These are phyloP conservation scores for Steinernema khuongi DNA, from an alignment of 1,140 invertebrate genomes.

Conservation along the genomic window DNA sequence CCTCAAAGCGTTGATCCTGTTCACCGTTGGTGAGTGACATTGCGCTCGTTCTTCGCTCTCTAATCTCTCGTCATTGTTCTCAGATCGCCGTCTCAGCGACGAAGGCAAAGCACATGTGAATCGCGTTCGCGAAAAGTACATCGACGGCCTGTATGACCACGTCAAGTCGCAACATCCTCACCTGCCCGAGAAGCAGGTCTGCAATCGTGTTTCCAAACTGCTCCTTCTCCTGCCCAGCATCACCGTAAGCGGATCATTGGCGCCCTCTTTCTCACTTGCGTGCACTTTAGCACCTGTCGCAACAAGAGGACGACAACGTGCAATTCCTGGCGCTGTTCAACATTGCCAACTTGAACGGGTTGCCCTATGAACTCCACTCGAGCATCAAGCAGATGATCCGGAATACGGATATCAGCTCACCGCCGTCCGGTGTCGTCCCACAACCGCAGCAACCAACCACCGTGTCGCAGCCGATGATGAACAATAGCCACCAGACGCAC, in stretches of 20 bases:
- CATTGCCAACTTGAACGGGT: constrained; percentile 36
- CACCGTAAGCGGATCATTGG: constrained; percentile 16
- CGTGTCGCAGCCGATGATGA: constrained; percentile 3
- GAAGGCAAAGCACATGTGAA: constrained; percentile 30
- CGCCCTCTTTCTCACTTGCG: background rate
- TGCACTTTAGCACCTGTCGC: constrained; percentile 33
- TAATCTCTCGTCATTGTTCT: constrained; percentile 19
- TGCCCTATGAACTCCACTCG: constrained; percentile 39
- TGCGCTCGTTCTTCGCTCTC: background rate
- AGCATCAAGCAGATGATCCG: constrained; percentile 21
- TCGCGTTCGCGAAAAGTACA: constrained; percentile 37
- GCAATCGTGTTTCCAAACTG: constrained; percentile 34
- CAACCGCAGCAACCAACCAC: background rate
- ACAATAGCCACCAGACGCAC: background rate
- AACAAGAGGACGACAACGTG: constrained; percentile 43
- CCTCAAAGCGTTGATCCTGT: constrained; percentile 35
- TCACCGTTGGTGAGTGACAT: constrained; percentile 30
- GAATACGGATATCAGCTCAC: background rate
- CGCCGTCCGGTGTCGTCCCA: background rate
- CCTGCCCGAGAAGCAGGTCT: constrained; percentile 23
- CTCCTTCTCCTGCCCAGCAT: constrained; percentile 33
- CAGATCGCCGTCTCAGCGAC: constrained; percentile 32
- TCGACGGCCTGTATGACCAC: constrained; percentile 36
- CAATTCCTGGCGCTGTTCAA: constrained; percentile 41
- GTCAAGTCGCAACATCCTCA: constrained; percentile 30